phyloP scores from a whole-genome alignment of 2,888 invertebrate genomes.

The Diogma glabrata region DNA sequence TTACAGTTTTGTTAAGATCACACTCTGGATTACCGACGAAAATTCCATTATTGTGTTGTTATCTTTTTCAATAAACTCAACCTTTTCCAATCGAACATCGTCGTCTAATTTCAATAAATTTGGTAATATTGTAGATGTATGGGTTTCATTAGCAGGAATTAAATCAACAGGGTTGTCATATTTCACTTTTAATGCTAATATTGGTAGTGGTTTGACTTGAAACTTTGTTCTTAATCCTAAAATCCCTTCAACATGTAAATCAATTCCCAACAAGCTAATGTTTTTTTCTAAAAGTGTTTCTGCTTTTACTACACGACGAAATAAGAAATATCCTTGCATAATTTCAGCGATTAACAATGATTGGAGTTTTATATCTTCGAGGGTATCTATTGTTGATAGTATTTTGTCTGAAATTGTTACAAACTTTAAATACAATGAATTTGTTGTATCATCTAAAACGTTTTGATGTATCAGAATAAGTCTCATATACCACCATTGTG shows the following conservation, averaged over 20 bases:
- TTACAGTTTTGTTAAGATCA: conserved; percentile 67
- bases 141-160: conserved; percentile 39
- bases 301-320: conserved; percentile 58
- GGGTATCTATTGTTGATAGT: conserved; percentile 24
- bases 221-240: conserved; percentile 84
- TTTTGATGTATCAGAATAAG: conserved; percentile 62
- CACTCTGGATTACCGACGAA: conserved; percentile 63
- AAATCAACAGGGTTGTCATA: conserved; percentile 35
- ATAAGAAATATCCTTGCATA: conserved; percentile 59
- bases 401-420: conserved; percentile 22
- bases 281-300: conserved; percentile 55
- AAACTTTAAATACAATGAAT: conserved; percentile 43
- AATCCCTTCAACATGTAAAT: conserved; percentile 58
- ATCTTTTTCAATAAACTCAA: conserved; percentile 53
- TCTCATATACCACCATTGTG: conserved; percentile 58
- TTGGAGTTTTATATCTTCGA: conserved; percentile 32
- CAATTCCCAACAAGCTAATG: conserved; percentile 49
- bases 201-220: conserved; percentile 72
- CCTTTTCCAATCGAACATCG: conserved; percentile 72
- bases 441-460: conserved; percentile 62
- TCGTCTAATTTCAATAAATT: conserved; percentile 65
- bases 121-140: conserved; percentile 43
- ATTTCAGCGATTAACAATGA: conserved; percentile 40
- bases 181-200: conserved; percentile 61
- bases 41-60: conserved; percentile 40